Evolutionary conservation across 2,113 vertebrate species (phyloP).

Genomic region (Amazona vittata): DNA sequence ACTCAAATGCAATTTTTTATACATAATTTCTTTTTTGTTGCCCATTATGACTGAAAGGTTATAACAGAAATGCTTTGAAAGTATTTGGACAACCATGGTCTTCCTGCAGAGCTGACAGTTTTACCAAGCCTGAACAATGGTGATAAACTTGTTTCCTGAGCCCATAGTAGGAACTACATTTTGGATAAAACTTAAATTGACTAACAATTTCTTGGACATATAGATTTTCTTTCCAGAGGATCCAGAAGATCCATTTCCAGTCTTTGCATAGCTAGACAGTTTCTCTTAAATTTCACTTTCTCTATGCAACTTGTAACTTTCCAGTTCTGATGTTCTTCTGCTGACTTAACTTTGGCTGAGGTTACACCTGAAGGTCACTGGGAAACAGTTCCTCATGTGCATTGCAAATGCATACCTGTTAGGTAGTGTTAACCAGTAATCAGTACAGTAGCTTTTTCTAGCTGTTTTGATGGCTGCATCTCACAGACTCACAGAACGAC

Average conservation of each 20-base stretch:
- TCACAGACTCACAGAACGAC: background rate
- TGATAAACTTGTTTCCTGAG: background rate
- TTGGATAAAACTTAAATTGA: background rate
- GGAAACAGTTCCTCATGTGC: slow-evolving; percentile 17
- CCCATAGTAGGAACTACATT: background rate
- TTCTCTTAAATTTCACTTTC: background rate
- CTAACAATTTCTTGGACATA: background rate
- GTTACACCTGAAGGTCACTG: slow-evolving; percentile 31
- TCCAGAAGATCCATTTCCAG: background rate
- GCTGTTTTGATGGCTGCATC: background rate
- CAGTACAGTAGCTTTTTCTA: background rate
- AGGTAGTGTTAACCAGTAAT: background rate
- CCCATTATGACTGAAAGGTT: background rate
- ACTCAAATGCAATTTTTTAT: background rate
- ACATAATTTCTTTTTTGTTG: background rate
- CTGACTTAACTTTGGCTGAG: background rate
- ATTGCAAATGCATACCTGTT: slow-evolving; percentile 43
- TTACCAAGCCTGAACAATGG: background rate
- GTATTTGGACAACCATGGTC: background rate
- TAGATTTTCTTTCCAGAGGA: background rate
- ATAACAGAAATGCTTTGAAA: background rate
- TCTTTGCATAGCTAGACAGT: background rate
- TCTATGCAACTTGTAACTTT: background rate
- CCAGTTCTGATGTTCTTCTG: background rate
- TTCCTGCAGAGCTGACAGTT: background rate